Percentiles rank a stretch among this genome's conserved stretches.
Conservation (phyloP, 2,797 vertebrate genomes). For the Dendrocincla tyrannina region DNA sequence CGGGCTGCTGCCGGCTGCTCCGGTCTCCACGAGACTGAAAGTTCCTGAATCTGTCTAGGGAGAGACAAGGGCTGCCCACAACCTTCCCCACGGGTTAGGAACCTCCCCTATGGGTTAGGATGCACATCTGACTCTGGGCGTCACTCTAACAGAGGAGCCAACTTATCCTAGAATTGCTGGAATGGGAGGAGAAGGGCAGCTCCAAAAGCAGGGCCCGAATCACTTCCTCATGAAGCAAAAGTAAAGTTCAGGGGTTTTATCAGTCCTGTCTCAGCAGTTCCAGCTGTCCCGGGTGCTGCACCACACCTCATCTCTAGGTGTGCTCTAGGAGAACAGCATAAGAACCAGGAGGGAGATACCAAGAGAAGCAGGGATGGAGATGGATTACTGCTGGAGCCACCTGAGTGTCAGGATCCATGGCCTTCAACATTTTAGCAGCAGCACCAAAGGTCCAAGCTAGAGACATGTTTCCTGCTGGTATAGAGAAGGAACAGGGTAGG, state of each 20-base stretch:
- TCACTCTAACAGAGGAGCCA: background rate
- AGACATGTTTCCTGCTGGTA: background rate
- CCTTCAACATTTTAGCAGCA: background rate
- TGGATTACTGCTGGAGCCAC: background rate
- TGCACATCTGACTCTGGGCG: background rate
- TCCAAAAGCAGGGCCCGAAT: background rate
- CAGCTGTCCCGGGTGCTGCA: background rate
- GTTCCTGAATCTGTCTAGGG: too few relatives aligned
- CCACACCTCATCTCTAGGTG: background rate
- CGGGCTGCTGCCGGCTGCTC: rapidly evolving
- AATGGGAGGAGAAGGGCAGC: background rate
- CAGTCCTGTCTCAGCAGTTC: background rate
- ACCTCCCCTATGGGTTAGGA: background rate
- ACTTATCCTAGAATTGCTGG: background rate
- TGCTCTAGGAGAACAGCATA: background rate
- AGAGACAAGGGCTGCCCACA: background rate
- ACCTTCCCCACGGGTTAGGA: background rate
- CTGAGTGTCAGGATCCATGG: background rate
- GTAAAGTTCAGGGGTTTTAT: background rate
- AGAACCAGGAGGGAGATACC: background rate
- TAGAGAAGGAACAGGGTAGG: background rate
- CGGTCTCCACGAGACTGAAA: background rate
- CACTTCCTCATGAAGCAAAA: background rate
- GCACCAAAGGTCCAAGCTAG: background rate
- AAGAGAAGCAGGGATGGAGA: background rate